Evolutionary conservation across 1,140 invertebrate species (phyloP).

Genomic region (Heliconius nattereri): DNA sequence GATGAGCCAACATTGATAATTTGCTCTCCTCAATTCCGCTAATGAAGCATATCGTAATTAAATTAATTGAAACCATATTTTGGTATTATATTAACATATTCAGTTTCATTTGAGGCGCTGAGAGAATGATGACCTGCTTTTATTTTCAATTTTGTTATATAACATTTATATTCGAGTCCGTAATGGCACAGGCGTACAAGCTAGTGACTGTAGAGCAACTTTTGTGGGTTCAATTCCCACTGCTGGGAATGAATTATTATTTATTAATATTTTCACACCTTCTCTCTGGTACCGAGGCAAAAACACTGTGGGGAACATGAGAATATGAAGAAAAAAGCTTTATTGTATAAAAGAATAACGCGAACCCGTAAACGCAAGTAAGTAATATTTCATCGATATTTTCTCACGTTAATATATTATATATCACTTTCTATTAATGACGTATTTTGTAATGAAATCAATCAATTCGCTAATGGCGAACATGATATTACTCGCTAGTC

Average conservation of each 20-base stretch:
- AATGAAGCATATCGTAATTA: slow-evolving; percentile 13
- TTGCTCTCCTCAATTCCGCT: slow-evolving; percentile 7
- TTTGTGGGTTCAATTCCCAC: no score
- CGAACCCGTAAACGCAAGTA: no score
- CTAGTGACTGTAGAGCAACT: no score
- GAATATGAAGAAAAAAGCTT: no score
- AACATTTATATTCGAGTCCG: no score
- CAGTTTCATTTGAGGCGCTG: background rate
- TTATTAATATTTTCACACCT: no score
- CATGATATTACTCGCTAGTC: slow-evolving; percentile 18
- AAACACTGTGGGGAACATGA: no score
- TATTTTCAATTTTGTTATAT: background rate
- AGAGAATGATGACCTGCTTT: slow-evolving; percentile 1
- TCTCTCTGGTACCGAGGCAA: no score
- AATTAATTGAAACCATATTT: slow-evolving; percentile 13
- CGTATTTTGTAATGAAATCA: slow-evolving; percentile 30
- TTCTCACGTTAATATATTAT: background rate
- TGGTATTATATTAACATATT: slow-evolving; percentile 2
- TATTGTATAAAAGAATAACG: no score
- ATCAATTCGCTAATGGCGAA: slow-evolving; percentile 25
- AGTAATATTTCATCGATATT: background rate
- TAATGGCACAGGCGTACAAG: no score
- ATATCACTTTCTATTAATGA: slow-evolving; percentile 22
- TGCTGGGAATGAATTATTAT: no score
- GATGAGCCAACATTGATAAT: slow-evolving; percentile 2